Evolutionary conservation across 2,888 invertebrate genomes (phyloP), one percentile per base, ranked within the genome.

Genomic region (Platycnemis pennipes): DNA sequence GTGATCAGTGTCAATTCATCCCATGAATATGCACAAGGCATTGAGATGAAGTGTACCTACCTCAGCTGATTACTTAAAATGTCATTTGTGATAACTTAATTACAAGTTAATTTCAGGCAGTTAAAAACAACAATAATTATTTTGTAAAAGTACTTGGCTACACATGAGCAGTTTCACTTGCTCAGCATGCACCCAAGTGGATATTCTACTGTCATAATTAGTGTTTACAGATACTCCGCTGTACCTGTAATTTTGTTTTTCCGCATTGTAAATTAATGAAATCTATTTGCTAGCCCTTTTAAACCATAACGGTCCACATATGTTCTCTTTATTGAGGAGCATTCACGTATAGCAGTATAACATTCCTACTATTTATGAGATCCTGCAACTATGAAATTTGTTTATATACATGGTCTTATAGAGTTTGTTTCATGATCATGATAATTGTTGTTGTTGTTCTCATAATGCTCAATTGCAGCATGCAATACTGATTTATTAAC

Each of bases 61-160:
- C 91, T 91, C 91, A 91, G 63, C 91, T 63, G 56, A 91, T 91
- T 91, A 91, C 91, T 91, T 91, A 69, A 26, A 31, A 91, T 8
- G 91, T 91, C 56, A 91, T 91, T 91, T 44, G 91, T 91, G 91
- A 91, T 91, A 91, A 69, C 11, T n/a, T 44, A 63, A 19, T 63
- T 53, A 22, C 22, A 91, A 63, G 44, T 91, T 91, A 16, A 91
- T 42, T 56, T 91, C 63, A 44, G 42, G 13, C 26, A 26, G 2
- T 37, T 77, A 16, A 77, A 37, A 11, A 77, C 63, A 77, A 37
- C 2, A 13, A 13, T 37, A 77, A 16, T 31, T 11, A 77, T 77
- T 31, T 77, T 5, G 13, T 13, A 7, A 37, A 37, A 77, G 31
- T 77, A 37, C 5, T 26, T 16, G 19, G 26, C 22, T 1, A n/a